Evolutionary conservation across 2,797 vertebrate species (phyloP).

Genomic region (Miichthys miiuy): DNA sequence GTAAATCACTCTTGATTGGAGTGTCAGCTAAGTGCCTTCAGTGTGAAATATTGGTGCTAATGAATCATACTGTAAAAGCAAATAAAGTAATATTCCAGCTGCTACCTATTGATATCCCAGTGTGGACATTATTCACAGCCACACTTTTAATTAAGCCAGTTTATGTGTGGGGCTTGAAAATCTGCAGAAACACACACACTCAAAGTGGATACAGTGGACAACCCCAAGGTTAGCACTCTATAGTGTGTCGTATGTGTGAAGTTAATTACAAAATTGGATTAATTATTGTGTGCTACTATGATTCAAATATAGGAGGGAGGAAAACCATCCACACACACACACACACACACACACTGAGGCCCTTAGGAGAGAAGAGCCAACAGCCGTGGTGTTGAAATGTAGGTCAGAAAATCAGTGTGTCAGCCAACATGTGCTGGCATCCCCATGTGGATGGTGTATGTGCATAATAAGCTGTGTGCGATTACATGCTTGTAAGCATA

Average conservation of each 20-base stretch:
- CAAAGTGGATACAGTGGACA: conserved; percentile 8
- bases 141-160: conserved; percentile 55
- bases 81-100: conserved; percentile 47
- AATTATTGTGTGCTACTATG: conserved; percentile 54
- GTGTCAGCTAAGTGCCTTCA: not conserved
- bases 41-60: conserved; percentile 33
- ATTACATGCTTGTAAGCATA: conserved; percentile 32
- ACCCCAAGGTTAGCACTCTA: conserved; percentile 5
- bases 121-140: conserved; percentile 38
- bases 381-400: conserved; percentile 71
- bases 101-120: conserved; percentile 40
- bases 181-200: conserved; percentile 3
- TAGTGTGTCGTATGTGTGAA: conserved; percentile 30
- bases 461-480: conserved; percentile 2
- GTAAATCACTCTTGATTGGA: conserved; percentile 18
- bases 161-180: conserved; percentile 5
- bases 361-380: conserved; percentile 62
- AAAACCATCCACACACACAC: conserved; percentile 33
- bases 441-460: not conserved
- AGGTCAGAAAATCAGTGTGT: conserved; percentile 70
- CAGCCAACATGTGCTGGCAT: conserved; percentile 46
- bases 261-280: conserved; percentile 72
- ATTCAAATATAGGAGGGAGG: not conserved
- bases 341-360: conserved; percentile 20
- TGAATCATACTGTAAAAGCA: conserved; percentile 36